Evolutionary conservation across 2,113 vertebrate genomes (phyloP).

Genomic region (Sapayoa aenigma): DNA sequence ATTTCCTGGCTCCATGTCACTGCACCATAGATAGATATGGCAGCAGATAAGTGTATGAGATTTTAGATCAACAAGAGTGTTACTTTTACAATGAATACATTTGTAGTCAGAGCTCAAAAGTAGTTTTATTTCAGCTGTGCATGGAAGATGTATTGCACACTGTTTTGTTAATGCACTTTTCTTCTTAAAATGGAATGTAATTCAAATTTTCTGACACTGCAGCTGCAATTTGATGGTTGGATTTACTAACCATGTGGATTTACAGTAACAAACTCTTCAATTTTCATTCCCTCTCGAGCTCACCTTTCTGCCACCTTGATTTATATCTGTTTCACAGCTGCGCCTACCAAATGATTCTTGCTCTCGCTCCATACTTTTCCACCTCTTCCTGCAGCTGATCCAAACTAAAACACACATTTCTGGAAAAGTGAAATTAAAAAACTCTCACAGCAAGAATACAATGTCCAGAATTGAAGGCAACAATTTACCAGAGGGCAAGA

Average conservation of each 20-base stretch:
- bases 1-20: neutral
- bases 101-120: conserved; percentile 18
- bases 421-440: neutral
- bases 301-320: conserved; percentile 44
- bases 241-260: conserved; percentile 19
- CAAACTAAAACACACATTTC: neutral
- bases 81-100: conserved; percentile 17
- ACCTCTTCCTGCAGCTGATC: neutral
- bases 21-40: neutral
- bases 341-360: neutral
- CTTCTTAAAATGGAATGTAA: conserved; percentile 11
- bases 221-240: conserved; percentile 9
- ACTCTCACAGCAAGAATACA: neutral
- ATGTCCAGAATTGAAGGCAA: neutral
- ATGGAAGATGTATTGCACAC: neutral
- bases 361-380: neutral
- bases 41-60: neutral
- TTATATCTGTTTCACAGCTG: conserved; percentile 54
- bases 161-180: conserved; percentile 19
- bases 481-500: neutral
- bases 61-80: conserved; percentile 3
- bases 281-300: conserved; percentile 16
- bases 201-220: conserved; percentile 9
- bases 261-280: conserved; percentile 11
- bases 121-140: neutral